A percentile compares a stretch with the other conserved stretches of the same genome.
phyloP scores from a whole-genome alignment of 1,140 invertebrate species.

The Oryctes rhinoceros region DNA sequence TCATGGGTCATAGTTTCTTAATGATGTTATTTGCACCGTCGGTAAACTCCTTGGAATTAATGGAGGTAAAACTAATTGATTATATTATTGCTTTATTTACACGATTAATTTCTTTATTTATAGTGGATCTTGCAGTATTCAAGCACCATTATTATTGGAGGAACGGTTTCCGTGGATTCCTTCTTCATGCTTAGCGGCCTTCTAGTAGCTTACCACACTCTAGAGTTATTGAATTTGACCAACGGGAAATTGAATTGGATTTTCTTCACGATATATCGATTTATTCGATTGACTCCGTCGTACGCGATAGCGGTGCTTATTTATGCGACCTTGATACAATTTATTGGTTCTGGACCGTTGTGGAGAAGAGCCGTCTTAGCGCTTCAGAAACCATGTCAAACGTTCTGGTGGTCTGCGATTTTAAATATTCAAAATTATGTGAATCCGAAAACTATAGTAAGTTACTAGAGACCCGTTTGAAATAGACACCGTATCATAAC shows the following conservation, averaged over 20 bases:
- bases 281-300: conserved; percentile 60
- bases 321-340: conserved; percentile 56
- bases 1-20: conserved; percentile 52
- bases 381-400: conserved; percentile 52
- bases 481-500: no score
- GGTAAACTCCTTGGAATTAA: conserved; percentile 52
- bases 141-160: conserved; percentile 53
- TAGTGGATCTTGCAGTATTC: conserved; percentile 53
- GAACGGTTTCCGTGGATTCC: conserved; percentile 59
- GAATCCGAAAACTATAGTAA: conserved; percentile 52
- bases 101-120: conserved; percentile 31
- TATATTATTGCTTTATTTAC: conserved; percentile 30
- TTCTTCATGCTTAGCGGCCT: conserved; percentile 65
- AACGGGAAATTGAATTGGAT: conserved; percentile 53
- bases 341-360: conserved; percentile 57
- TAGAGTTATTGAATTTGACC: conserved; percentile 45
- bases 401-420: conserved; percentile 62
- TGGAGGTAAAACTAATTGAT: conserved; percentile 46
- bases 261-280: conserved; percentile 57
- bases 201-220: conserved; percentile 60
- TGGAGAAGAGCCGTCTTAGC: conserved; percentile 53
- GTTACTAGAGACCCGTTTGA: background rate
- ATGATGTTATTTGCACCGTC: conserved; percentile 53
- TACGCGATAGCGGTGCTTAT: conserved; percentile 58
- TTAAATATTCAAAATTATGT: conserved; percentile 60